Conservation (phyloP, 2,113 vertebrate species). For the Copsychus sechellarum region DNA sequence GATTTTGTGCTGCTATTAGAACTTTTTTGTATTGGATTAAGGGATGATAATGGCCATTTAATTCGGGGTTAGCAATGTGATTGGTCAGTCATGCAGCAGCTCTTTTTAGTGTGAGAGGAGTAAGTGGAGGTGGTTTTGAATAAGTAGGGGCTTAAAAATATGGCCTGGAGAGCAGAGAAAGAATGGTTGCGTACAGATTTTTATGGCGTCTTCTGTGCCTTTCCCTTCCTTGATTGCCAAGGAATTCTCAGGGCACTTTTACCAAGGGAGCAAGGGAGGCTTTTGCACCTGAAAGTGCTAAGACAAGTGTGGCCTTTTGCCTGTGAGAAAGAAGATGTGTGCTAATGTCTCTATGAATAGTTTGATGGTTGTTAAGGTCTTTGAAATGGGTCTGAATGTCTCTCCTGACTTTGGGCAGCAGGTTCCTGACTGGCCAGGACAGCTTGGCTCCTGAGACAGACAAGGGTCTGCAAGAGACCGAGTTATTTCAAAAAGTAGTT, state of each 20-base stretch:
- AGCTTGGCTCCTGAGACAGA: background rate
- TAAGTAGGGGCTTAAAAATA: background rate
- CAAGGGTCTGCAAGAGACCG: background rate
- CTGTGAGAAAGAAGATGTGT: background rate
- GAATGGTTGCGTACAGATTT: background rate
- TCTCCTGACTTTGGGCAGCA: background rate
- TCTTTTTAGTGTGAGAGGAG: background rate
- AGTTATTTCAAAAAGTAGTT: background rate
- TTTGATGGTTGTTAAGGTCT: too few species aligned
- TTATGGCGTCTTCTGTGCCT: background rate
- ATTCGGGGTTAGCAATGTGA: background rate
- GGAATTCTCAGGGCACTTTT: background rate
- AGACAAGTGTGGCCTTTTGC: rapidly evolving
- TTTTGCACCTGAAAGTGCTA: background rate
- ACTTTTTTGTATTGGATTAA: background rate
- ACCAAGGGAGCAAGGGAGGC: background rate
- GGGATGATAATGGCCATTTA: background rate
- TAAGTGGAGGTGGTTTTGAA: background rate
- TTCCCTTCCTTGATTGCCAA: background rate
- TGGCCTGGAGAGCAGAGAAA: background rate
- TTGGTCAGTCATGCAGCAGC: background rate
- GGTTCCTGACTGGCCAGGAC: background rate
- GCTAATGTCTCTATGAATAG: background rate
- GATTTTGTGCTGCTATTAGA: background rate
- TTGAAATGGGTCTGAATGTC: background rate